Evolutionary conservation across 2,888 invertebrate species (phyloP).

Genomic region (Beris chalybata): DNA sequence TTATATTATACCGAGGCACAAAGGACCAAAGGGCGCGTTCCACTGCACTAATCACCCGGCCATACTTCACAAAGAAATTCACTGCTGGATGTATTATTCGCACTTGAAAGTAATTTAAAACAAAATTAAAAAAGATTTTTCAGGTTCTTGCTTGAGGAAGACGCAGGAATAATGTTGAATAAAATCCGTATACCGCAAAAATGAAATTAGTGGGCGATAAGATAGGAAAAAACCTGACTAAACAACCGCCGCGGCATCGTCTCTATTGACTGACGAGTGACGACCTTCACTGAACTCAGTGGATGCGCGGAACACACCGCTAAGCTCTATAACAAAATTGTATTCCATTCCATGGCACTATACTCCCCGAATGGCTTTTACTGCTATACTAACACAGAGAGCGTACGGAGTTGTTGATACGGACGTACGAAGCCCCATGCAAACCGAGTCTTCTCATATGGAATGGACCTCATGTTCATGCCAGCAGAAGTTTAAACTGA

Average conservation of each 20-base stretch:
- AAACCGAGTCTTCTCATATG: no score
- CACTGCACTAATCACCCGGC: constrained; percentile 23
- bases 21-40: constrained; percentile 15
- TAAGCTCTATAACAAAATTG: not conserved
- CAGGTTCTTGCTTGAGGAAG: not conserved
- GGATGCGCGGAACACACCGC: constrained; percentile 26
- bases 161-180: constrained; percentile 15
- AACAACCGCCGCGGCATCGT: constrained; percentile 11
- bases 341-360: no score
- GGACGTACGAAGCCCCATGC: no score
- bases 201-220: no score
- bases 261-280: constrained; percentile 18
- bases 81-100: constrained; percentile 17
- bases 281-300: constrained; percentile 29
- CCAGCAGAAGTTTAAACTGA: no score
- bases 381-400: no score
- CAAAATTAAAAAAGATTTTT: no score
- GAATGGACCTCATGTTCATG: no score
- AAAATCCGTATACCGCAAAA: no score
- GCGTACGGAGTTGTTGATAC: no score
- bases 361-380: no score
- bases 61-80: constrained; percentile 26
- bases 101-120: constrained; percentile 8
- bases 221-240: constrained; percentile 1
- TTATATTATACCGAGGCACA: not conserved